These are phyloP conservation scores for Odobenus rosmarus DNA, from an alignment of 2,113 vertebrate genomes.

Conservation along the genomic window DNA sequence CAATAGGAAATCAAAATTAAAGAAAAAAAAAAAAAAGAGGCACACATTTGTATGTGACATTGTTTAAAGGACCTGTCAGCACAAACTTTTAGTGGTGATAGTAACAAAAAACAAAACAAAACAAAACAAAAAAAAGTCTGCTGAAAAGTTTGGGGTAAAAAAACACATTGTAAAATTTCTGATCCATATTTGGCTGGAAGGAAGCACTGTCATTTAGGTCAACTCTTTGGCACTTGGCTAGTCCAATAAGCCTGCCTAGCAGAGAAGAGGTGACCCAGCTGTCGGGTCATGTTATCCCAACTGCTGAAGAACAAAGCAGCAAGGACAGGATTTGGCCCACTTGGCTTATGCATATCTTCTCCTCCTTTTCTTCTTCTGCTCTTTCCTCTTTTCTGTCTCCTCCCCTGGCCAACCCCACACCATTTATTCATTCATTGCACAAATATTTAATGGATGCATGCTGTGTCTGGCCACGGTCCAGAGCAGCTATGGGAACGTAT, in stretches of 20 bases:
- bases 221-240: background rate
- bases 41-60: background rate
- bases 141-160: background rate
- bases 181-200: background rate
- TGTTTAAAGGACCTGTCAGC: background rate
- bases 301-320: background rate
- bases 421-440: background rate
- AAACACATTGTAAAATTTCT: background rate
- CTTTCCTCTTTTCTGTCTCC: background rate
- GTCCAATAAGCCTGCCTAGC: background rate
- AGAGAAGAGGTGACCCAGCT: background rate
- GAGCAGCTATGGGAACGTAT: background rate
- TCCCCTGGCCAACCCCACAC: background rate
- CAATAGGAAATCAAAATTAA: background rate
- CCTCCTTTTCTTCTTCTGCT: background rate
- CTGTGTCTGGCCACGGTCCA: accelerated
- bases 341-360: accelerated
- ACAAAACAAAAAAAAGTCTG: background rate
- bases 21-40: background rate
- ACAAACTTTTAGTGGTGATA: background rate
- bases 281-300: background rate
- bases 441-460: background rate
- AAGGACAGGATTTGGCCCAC: background rate
- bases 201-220: background rate
- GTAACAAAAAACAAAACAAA: background rate